Base-by-base conservation (phyloP, 2,797 vertebrate genomes). In the Chelmon rostratus region DNA sequence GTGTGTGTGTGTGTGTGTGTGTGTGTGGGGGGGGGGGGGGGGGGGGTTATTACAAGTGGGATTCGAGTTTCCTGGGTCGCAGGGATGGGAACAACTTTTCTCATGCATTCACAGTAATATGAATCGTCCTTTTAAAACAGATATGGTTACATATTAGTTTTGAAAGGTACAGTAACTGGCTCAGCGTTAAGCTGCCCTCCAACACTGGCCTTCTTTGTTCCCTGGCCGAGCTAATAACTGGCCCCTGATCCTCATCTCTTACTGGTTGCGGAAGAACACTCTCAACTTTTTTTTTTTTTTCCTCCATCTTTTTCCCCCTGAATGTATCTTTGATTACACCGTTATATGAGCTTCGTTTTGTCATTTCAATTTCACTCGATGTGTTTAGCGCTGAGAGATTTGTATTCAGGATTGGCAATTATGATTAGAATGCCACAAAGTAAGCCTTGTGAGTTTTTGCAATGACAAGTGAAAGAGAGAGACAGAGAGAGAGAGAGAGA, bases 71-170 rank as follows among this genome's bases (percentile, higher is more conserved):
- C 97, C 96, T 94, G 95, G 95, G 95, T 95, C 57, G 91, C 94
- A 88, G 94, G 91, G 96, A 98, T 97, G 97, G 97, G 97, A 98
- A 97, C 96, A 96, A 95, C 95, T 97, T 97, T 96, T 94, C 95
- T 92, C 94, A 94, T 95, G 96, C 95, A 94, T 97, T 97, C 95
- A 96, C 96, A 97, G 97, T 97, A 97, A 98, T 97, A 96, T 97
- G 97, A 98, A 98, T 98, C 96, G 95, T 95, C 97, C 97, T 98
- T 99, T 98, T 97, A 97, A 98, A 98, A 97, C 97, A 98, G 98
- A 98, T 98, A 98, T 96, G 96, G 97, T 98, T 98, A 97, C 98
- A 97, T 97, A 97, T 97, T 97, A 95, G 96, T 97, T 98, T 97
- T 97, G 97, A 97, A 97, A 97, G 97, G 97, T 98, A 97, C 96